These are phyloP conservation scores for Manacus vitellinus DNA, from an alignment of 2,113 vertebrate species.

Conservation along the genomic window DNA sequence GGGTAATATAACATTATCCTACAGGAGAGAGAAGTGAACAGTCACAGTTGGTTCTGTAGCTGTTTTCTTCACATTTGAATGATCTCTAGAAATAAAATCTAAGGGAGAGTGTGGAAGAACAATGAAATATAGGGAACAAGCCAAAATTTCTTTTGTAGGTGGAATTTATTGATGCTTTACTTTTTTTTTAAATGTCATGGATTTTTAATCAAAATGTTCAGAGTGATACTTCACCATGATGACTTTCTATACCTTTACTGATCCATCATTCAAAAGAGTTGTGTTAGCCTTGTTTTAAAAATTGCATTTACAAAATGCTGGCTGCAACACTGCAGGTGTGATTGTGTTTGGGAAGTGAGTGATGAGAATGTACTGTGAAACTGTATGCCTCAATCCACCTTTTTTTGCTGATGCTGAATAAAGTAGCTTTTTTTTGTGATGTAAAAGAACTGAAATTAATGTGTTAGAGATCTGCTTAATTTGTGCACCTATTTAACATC, in stretches of 20 bases:
- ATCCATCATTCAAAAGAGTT: neutral
- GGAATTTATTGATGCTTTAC: neutral
- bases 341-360: neutral
- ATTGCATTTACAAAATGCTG: neutral
- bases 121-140: neutral
- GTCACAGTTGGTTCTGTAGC: neutral
- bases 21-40: neutral
- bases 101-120: neutral
- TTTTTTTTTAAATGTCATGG: neutral
- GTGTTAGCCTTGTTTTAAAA: neutral
- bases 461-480: neutral
- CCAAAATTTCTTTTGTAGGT: neutral
- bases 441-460: neutral
- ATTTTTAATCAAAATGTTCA: neutral
- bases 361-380: neutral
- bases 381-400: neutral
- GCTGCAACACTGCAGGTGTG: neutral
- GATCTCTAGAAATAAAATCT: neutral
- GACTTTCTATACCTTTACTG: neutral
- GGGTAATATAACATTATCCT: neutral
- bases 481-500: neutral
- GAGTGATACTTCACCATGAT: neutral
- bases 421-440: neutral
- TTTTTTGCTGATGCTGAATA: neutral
- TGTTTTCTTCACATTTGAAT: neutral